phyloP scores from a whole-genome alignment of 2,113 vertebrate species.

The Lampris megalopsis region DNA sequence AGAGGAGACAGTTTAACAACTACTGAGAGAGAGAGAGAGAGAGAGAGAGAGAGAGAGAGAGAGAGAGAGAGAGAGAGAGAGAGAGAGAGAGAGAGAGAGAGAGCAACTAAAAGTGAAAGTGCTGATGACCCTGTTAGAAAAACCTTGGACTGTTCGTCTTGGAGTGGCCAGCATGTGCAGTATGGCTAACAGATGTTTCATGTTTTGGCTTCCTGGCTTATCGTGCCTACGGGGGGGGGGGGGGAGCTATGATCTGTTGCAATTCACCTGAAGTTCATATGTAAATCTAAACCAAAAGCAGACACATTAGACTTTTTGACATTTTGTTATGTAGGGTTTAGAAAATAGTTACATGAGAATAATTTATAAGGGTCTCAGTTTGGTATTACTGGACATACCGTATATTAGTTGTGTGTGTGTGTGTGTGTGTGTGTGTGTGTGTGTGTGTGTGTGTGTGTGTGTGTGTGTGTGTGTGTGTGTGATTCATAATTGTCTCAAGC shows the following conservation, averaged over 20 bases:
- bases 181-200: slow-evolving; percentile 73
- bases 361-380: neutral
- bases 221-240: slow-evolving; percentile 44
- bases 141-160: slow-evolving; percentile 55
- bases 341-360: no score
- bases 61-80: neutral
- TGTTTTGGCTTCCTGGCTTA: slow-evolving; percentile 62
- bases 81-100: neutral
- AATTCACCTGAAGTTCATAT: slow-evolving; percentile 13
- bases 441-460: no score
- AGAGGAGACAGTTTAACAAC: slow-evolving; percentile 42
- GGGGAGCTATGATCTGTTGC: slow-evolving; percentile 17
- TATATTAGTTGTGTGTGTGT: no score
- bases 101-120: slow-evolving; percentile 23
- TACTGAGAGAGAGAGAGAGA: slow-evolving; percentile 54
- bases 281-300: slow-evolving; percentile 17
- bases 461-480: slow-evolving; percentile 16
- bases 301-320: neutral
- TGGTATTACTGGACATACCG: no score
- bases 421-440: no score
- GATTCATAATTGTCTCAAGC: slow-evolving; percentile 11
- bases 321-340: neutral
- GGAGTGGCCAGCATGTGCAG: slow-evolving; percentile 53
- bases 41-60: slow-evolving; percentile 21
- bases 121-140: slow-evolving; percentile 53